A percentile compares a stretch with the other conserved stretches of the same genome.
Evolutionary conservation across 1,140 invertebrate species (phyloP).

Genomic region (Scaptomyza montana): DNA sequence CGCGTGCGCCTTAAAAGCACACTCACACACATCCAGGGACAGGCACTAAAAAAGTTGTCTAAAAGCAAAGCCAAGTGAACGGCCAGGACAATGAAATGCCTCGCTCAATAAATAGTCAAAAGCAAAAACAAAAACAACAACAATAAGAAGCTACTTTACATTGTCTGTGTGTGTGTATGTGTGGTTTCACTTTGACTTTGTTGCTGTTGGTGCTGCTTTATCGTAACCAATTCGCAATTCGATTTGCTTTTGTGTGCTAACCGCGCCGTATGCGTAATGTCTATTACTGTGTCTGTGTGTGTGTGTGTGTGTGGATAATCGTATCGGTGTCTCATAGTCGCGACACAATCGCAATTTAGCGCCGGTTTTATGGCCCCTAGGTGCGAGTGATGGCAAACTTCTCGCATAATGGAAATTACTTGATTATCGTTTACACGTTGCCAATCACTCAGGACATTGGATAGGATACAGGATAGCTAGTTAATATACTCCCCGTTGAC

Average conservation of each 20-base stretch:
- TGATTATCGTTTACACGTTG: conserved; percentile 81
- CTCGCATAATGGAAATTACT: conserved; percentile 78
- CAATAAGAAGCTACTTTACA: conserved; percentile 33
- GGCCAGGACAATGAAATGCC: conserved; percentile 49
- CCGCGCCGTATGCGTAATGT: conserved; percentile 50
- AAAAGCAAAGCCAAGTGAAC: conserved; percentile 36
- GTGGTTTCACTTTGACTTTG: conserved; percentile 10
- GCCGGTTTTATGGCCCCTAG: conserved; percentile 64
- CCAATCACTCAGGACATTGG: conserved; percentile 67
- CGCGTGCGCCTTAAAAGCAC: conserved; percentile 74
- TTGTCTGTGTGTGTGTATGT: not conserved
- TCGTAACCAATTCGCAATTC: conserved; percentile 73
- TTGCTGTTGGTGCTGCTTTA: conserved; percentile 44
- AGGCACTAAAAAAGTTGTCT: conserved; percentile 71
- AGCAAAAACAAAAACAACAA: conserved; percentile 20
- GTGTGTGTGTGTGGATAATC: conserved; percentile 43
- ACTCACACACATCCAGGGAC: not conserved
- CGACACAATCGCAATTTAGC: conserved; percentile 80
- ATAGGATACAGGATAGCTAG: conserved; percentile 10
- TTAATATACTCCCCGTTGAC: conserved; percentile 40
- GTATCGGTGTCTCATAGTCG: conserved; percentile 50
- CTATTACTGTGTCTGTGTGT: conserved; percentile 17
- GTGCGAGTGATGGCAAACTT: conserved; percentile 35
- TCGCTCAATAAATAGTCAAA: conserved; percentile 52
- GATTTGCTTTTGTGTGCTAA: conserved; percentile 66